Evolutionary conservation across 2,888 invertebrate species (phyloP), one percentile per base, ranked within the genome.

Genomic region (Colostygia pectinataria): DNA sequence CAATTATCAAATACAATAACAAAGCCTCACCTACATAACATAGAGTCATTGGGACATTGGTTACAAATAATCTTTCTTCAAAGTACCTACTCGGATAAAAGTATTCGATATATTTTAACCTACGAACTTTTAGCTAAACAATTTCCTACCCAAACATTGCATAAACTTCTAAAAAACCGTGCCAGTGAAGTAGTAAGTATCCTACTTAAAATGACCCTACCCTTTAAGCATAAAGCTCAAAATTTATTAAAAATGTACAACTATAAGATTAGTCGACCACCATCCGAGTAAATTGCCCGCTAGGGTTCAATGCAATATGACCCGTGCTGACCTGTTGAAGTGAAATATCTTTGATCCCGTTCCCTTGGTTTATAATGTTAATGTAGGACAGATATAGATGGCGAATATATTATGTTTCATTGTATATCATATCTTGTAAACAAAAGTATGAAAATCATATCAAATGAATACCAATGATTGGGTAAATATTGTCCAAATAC

Each of bases 291-390:
- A 46, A 57, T 60, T 45, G 48, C 44, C 28, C 49, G 43, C 56
- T 13, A 20, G 47, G 33, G 51, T 28, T 53, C 51, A 31, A 50
- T 51, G 57, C 53, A 52, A 44, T 53, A 50, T 47, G 33, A 55
- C 37, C 37, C 37, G 34, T 38, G 32, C 33, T 59, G 49, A 51
- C 57, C 51, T 52, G 48, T 46, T 14, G 33, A 20, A 34, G 23
- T 31, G 27, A 37, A 37, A 41, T 38, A 33, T 41, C 28, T 38
- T 29, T 13, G 14, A 0, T 48, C 42, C 27, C 37, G 27, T 29
- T 48, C 29, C 20, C 8, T 13, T 39, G 12, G 10, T 23, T 33
- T 34, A 39, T 44, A 50, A 40, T 24, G 31, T 14, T 41, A 14
- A 20, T 44, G 44, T 8, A 3, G 8, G 47, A 53, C 27, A 51